Evolutionary conservation across 2,888 invertebrate species (phyloP), one percentile per base, ranked within the genome.

Genomic region (Cataglyphis albicans): DNA sequence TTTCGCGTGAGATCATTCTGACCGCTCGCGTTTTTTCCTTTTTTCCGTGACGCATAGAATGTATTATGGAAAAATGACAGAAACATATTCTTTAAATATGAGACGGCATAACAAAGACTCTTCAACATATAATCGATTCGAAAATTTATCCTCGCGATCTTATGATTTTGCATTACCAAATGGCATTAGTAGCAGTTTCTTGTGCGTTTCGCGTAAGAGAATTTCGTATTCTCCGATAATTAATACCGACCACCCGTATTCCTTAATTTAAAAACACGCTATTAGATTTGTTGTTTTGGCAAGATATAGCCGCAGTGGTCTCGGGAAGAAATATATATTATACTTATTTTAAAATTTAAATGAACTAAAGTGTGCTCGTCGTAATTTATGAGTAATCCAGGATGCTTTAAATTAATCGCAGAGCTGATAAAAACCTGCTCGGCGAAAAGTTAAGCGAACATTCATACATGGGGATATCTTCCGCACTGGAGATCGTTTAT

Each of bases 361-460:
- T 68, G 41, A 76, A n/a, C 21, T 38, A 41, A 57, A 68, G 29
- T 57, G 29, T 57, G 29, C 76, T 70, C 52, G 35, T 38, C 38
- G 6, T 70, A 70, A 70, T 78, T 70, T 70, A 70, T 59, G 72
- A 78, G 70, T 78, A 72, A 78, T 78, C 12, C 21, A 29, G 29
- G 41, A 57, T 41, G 41, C 32, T 72, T 78, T 57, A 72, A 70
- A 70, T 70, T 70, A 78, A 78, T 70, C 18, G 29, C 29, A 0
- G 9, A 78, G 57, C 41, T 5, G 55, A 55, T 70, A 70, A 70
- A 76, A 57, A 57, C 32, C 57, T 35, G 35, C 25, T 25, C 29
- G 2, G 41, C n/a, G 38, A 78, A 72, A 68, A 78, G 52, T 52
- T 38, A 41, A 72, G 10, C 21, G 21, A 64, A 48, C 57, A 18